Evolutionary conservation across 2,113 vertebrate genomes (phyloP).

Genomic region (Elachura formosa): DNA sequence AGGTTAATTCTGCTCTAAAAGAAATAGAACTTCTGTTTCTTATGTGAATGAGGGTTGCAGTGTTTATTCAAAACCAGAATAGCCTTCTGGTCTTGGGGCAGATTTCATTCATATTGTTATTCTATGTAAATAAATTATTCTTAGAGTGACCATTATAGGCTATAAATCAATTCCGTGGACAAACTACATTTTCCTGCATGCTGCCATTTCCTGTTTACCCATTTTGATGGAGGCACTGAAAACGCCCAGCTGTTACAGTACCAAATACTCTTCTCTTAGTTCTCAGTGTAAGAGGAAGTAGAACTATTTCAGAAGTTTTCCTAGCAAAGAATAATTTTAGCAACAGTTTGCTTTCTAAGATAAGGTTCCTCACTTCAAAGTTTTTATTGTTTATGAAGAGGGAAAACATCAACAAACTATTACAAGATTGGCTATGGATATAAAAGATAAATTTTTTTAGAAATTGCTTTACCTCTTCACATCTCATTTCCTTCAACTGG

Average conservation of each 20-base stretch:
- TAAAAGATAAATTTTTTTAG: not conserved
- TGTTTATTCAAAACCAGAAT: not conserved
- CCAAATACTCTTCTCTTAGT: not conserved
- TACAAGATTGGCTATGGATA: not conserved
- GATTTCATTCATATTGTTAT: not conserved
- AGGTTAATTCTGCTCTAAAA: not conserved
- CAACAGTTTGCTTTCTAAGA: constrained; percentile 8
- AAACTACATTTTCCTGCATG: not conserved
- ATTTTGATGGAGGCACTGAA: not conserved
- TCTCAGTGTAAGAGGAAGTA: not conserved
- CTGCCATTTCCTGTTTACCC: constrained; percentile 4
- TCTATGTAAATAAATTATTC: not conserved
- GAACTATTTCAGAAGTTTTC: constrained; percentile 7
- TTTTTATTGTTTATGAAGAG: not conserved
- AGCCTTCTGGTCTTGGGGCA: not conserved
- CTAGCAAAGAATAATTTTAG: not conserved
- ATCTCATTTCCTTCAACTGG: not conserved
- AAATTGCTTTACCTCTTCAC: not conserved
- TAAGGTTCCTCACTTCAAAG: constrained; percentile 8
- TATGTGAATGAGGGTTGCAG: not conserved
- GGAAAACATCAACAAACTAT: not conserved
- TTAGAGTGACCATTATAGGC: not conserved
- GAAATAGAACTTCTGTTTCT: not conserved
- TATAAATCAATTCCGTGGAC: not conserved
- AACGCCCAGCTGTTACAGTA: not conserved